Evolutionary conservation across 2,113 vertebrate species (phyloP).

Genomic region (Steatornis caripensis): DNA sequence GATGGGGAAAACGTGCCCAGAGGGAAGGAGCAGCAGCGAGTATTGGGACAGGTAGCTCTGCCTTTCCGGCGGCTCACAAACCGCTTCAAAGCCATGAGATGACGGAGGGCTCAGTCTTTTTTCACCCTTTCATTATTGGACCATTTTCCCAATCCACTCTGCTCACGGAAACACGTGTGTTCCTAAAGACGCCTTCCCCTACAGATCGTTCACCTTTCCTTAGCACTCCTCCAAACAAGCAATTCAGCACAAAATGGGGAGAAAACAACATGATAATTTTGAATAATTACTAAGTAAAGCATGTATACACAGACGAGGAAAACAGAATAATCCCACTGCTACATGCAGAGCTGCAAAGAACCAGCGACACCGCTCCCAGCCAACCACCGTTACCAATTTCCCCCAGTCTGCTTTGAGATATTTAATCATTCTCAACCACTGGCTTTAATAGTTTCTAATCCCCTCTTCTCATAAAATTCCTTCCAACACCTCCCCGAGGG

Average conservation of each 20-base stretch:
- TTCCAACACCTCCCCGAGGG: background rate
- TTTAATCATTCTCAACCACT: background rate
- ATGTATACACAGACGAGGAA: background rate
- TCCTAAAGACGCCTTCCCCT: background rate
- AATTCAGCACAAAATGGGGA: background rate
- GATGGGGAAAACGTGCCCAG: background rate
- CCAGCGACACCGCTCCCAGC: background rate
- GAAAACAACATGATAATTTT: background rate
- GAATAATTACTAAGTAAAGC: background rate
- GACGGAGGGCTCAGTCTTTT: background rate
- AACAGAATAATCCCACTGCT: background rate
- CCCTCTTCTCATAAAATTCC: background rate
- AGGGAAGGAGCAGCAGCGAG: background rate
- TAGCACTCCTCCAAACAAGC: background rate
- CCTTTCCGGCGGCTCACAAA: background rate
- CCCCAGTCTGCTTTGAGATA: background rate
- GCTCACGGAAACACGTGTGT: accelerated
- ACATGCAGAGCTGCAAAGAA: background rate
- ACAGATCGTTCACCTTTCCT: background rate
- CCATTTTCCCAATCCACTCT: background rate
- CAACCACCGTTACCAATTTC: background rate
- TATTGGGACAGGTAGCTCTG: background rate
- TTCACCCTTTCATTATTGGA: background rate
- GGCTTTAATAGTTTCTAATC: background rate
- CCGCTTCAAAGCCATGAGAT: background rate